A percentile compares a stretch with the other conserved stretches of the same genome.
phyloP scores from a whole-genome alignment of 1,140 invertebrate genomes.

The Lepidurus apus region DNA sequence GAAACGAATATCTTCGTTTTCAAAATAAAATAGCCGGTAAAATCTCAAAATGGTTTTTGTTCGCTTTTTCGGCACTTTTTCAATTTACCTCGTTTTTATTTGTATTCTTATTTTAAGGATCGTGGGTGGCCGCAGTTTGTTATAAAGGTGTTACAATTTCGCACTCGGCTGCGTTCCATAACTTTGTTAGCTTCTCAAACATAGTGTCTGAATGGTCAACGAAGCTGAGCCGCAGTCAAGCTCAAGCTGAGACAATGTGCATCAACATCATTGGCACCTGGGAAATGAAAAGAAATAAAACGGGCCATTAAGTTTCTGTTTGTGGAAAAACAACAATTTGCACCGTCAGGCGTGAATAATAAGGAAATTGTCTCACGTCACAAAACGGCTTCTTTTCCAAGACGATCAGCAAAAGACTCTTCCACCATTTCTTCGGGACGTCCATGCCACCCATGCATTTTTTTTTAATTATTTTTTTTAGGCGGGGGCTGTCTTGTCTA shows the following conservation, averaged over 20 bases:
- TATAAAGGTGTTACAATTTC: neutral
- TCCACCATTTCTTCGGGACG: neutral
- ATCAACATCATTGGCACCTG: constrained; percentile 10
- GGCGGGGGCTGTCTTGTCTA: too few relatives aligned
- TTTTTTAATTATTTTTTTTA: too few relatives aligned
- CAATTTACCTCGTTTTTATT: neutral
- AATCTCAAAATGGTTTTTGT: too few relatives aligned
- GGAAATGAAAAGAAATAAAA: neutral
- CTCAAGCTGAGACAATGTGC: neutral
- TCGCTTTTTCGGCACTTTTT: too few relatives aligned
- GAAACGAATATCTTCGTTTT: too few relatives aligned
- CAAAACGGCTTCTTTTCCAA: neutral
- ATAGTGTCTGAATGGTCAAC: neutral
- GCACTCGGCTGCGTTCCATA: neutral
- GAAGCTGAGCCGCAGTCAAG: constrained; percentile 5
- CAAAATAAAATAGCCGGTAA: too few relatives aligned
- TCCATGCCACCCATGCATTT: too few relatives aligned
- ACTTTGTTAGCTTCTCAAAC: neutral
- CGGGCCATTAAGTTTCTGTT: neutral
- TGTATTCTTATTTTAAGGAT: neutral
- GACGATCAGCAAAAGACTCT: neutral
- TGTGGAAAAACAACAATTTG: constrained; percentile 2
- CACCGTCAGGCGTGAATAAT: neutral
- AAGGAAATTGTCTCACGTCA: neutral
- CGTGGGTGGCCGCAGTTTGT: neutral